phyloP scores from a whole-genome alignment of 1,140 invertebrate species.

The Amyelois transitella region DNA sequence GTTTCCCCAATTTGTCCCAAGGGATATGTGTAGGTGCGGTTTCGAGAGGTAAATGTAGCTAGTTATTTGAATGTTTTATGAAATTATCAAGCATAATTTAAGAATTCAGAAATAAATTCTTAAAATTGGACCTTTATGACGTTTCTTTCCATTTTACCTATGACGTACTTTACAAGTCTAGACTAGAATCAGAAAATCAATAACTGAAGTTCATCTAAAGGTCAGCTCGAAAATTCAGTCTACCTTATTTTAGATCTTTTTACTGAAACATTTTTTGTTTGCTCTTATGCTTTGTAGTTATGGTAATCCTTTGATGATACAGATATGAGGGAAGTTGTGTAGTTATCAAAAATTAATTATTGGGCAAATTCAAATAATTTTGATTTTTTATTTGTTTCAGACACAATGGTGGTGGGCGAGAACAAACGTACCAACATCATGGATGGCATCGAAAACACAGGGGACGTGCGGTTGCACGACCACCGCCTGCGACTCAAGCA shows the following conservation, averaged over 20 bases:
- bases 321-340: neutral
- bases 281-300: no score
- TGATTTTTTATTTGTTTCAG: constrained; percentile 46
- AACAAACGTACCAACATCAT: constrained; percentile 81
- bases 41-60: constrained; percentile 10
- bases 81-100: no score
- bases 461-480: constrained; percentile 86
- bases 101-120: no score
- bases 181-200: neutral
- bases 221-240: neutral
- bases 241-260: no score
- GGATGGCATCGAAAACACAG: constrained; percentile 88
- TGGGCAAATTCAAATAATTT: neutral
- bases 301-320: no score
- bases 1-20: constrained; percentile 26
- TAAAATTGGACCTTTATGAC: no score
- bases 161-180: neutral
- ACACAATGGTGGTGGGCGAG: constrained; percentile 85
- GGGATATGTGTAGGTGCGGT: constrained; percentile 10
- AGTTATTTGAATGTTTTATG: no score
- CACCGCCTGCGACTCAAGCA: constrained; percentile 87
- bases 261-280: no score
- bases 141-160: no score
- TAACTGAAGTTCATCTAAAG: neutral
- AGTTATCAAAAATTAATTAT: neutral